Percentiles rank a stretch among this genome's conserved stretches.
Conservation (phyloP, 2,797 vertebrate genomes). For the Enteromius radiatus region DNA sequence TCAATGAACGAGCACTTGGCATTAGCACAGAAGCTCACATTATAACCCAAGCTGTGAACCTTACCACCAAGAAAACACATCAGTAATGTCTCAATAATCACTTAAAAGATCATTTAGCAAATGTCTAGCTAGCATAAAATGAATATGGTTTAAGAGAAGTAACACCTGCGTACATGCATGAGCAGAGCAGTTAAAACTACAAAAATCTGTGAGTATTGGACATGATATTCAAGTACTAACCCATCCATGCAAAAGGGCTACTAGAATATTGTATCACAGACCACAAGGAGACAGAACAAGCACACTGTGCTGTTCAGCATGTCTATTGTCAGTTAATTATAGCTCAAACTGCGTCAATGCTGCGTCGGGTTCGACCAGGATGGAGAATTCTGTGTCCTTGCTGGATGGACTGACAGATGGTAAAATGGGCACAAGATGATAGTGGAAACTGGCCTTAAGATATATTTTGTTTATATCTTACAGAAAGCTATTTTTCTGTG, state of each 20-base stretch:
- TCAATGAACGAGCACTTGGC: conserved; percentile 18
- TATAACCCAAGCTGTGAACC: neutral
- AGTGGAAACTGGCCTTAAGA: conserved; percentile 61
- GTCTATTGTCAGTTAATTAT: conserved; percentile 54
- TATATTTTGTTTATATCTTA: conserved; percentile 48
- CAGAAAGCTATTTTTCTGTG: neutral
- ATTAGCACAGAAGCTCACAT: neutral
- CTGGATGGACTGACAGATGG: conserved; percentile 67
- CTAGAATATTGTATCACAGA: neutral
- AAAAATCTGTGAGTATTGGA: neutral
- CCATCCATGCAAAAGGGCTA: neutral
- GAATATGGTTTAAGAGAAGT: neutral
- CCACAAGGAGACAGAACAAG: conserved; percentile 15
- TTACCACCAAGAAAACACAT: neutral
- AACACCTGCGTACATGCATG: neutral
- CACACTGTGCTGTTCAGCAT: conserved; percentile 29
- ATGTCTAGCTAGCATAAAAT: conserved; percentile 4
- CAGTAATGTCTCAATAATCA: neutral
- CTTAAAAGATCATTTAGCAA: neutral
- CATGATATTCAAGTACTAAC: neutral
- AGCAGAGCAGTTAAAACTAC: neutral
- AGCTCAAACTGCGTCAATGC: conserved; percentile 54
- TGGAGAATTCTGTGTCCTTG: conserved; percentile 53
- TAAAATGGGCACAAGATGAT: conserved; percentile 56
- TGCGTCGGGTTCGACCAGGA: conserved; percentile 12